Percentiles rank a stretch among this genome's conserved stretches.
These are phyloP conservation scores for Sander vitreus DNA, from an alignment of 2,113 vertebrate genomes.

Conservation along the genomic window DNA sequence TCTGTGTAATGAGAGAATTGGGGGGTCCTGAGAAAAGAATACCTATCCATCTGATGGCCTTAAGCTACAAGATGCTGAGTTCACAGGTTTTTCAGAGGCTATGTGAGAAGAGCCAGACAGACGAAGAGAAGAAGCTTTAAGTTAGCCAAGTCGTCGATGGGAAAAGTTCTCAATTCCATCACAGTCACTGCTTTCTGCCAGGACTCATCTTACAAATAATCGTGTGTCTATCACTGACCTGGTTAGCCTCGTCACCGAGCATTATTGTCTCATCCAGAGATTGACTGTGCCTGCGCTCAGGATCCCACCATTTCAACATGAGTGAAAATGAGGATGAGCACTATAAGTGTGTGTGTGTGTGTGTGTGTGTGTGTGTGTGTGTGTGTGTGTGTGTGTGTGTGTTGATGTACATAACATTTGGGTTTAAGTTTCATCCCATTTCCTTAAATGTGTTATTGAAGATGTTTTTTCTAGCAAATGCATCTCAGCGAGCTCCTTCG, in stretches of 20 bases:
- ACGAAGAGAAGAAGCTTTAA: slow-evolving; percentile 4
- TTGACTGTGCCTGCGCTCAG: slow-evolving; percentile 36
- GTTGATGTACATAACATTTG: slow-evolving; percentile 5
- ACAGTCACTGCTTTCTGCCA: slow-evolving; percentile 64
- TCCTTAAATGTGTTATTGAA: slow-evolving; percentile 9
- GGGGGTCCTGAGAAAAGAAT: slow-evolving; percentile 28
- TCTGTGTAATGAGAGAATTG: slow-evolving; percentile 24
- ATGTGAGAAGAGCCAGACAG: slow-evolving; percentile 36
- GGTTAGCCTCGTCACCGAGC: slow-evolving; percentile 54
- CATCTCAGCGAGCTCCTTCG: background rate
- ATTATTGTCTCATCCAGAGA: slow-evolving; percentile 59
- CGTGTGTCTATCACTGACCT: slow-evolving; percentile 60
- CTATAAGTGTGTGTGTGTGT: background rate
- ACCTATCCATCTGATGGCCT: slow-evolving; percentile 26
- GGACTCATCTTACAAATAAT: slow-evolving; percentile 81
- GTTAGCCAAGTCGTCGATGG: slow-evolving; percentile 53
- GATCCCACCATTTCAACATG: slow-evolving; percentile 12
- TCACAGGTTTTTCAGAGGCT: slow-evolving; percentile 40
- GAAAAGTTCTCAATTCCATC: slow-evolving; percentile 55
- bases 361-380: slow-evolving; percentile 12
- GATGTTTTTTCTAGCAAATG: background rate
- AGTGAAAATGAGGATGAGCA: slow-evolving; percentile 36
- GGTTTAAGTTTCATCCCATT: slow-evolving; percentile 1
- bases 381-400: background rate
- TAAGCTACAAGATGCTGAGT: slow-evolving; percentile 27